Percentiles rank a stretch among this genome's conserved stretches.
Conservation (phyloP, 1,140 invertebrate species). For the Contarinia nasturtii region DNA sequence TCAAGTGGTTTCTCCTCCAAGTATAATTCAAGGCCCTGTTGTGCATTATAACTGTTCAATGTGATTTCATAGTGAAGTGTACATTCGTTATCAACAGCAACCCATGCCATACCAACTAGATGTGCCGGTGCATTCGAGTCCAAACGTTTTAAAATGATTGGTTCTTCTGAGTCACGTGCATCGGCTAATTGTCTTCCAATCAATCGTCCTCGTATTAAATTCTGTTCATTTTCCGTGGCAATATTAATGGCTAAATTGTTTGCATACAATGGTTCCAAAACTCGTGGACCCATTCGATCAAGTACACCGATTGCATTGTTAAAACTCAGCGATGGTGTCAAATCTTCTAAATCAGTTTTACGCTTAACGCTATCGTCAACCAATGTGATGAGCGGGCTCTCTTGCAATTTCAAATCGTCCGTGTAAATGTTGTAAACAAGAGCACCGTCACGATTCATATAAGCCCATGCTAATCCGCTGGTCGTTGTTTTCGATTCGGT, state of each 20-base stretch:
- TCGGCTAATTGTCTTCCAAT: slow-evolving; percentile 49
- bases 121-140: slow-evolving; percentile 27
- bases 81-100: slow-evolving; percentile 61
- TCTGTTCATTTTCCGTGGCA: slow-evolving; percentile 31
- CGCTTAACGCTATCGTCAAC: slow-evolving; percentile 48
- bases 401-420: slow-evolving; percentile 30
- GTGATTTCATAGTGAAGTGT: slow-evolving; percentile 65
- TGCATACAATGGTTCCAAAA: slow-evolving; percentile 58
- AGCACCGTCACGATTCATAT: slow-evolving; percentile 51
- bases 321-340: slow-evolving; percentile 35
- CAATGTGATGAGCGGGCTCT: slow-evolving; percentile 43
- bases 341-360: slow-evolving; percentile 45
- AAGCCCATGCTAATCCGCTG: slow-evolving; percentile 58
- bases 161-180: slow-evolving; percentile 43
- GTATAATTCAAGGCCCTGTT: slow-evolving; percentile 31
- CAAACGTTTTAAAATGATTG: slow-evolving; percentile 39
- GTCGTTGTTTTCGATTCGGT: slow-evolving; percentile 22
- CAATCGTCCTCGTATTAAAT: slow-evolving; percentile 41
- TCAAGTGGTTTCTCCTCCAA: slow-evolving; percentile 41
- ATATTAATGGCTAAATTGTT: slow-evolving; percentile 59
- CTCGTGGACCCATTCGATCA: slow-evolving; percentile 38
- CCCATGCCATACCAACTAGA: slow-evolving; percentile 58
- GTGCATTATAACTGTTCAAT: slow-evolving; percentile 15
- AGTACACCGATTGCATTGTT: slow-evolving; percentile 47
- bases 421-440: slow-evolving; percentile 46